Conservation (phyloP, 2,888 invertebrate species). For the Heteromurus nitidus region DNA sequence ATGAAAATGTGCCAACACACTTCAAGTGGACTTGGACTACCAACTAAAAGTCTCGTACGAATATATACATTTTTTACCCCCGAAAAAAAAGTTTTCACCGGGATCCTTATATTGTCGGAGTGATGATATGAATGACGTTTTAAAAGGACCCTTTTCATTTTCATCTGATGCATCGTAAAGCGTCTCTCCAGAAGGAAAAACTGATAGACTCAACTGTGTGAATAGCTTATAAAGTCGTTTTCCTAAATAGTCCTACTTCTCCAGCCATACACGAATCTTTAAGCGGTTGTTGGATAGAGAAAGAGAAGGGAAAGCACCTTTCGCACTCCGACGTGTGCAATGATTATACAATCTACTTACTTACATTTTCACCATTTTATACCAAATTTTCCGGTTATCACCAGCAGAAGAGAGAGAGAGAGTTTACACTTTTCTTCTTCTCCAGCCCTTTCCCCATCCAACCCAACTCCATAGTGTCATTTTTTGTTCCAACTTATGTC, state of each 20-base stretch:
- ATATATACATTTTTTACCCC: not conserved
- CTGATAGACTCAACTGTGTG: not conserved
- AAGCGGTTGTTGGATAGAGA: not conserved
- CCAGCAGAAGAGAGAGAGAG: constrained; percentile 3
- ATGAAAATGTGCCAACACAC: not conserved
- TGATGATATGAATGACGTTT: not conserved
- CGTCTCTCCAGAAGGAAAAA: not conserved
- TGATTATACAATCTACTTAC: constrained; percentile 16
- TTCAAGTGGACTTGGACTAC: too few relatives aligned
- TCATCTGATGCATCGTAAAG: constrained; percentile 19
- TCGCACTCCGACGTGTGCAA: not conserved
- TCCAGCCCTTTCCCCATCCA: too few relatives aligned
- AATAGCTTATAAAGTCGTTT: constrained; percentile 20
- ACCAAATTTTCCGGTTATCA: constrained; percentile 33
- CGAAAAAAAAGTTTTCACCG: not conserved
- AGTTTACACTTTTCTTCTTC: constrained; percentile 21
- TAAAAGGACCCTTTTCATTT: constrained; percentile 9
- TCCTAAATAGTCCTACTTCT: constrained; percentile 11
- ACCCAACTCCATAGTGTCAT: too few relatives aligned
- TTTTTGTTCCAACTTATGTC: too few relatives aligned
- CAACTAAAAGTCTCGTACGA: too few relatives aligned
- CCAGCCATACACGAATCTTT: not conserved
- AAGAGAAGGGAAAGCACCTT: too few relatives aligned
- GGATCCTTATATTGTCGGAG: too few relatives aligned
- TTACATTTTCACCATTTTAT: constrained; percentile 18